A percentile compares a stretch with the other conserved stretches of the same genome.
Conservation (phyloP, 2,797 vertebrate genomes). For the Myotis vivesi region DNA sequence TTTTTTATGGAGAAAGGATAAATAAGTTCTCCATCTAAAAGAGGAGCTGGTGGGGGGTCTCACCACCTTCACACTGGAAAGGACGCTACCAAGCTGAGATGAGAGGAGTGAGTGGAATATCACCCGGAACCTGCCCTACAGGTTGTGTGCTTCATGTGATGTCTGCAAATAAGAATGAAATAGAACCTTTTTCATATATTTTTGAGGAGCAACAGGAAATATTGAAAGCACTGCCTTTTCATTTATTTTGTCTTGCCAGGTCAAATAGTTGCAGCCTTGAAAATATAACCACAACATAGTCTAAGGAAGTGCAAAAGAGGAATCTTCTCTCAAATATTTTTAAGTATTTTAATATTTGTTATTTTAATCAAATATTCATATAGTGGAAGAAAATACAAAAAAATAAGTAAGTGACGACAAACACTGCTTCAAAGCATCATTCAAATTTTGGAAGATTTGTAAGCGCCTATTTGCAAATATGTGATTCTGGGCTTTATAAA, state of each 20-base stretch:
- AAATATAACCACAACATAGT: not conserved
- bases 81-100: not conserved
- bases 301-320: not conserved
- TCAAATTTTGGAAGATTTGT: not conserved
- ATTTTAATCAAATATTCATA: not conserved
- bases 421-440: not conserved
- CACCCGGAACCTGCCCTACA: not conserved
- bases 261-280: not conserved
- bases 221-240: not conserved
- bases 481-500: not conserved
- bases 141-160: not conserved
- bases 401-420: not conserved
- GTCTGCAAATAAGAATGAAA: not conserved
- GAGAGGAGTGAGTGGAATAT: not conserved
- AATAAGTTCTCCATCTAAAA: not conserved
- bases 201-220: not conserved
- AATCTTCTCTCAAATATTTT: not conserved
- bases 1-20: not conserved
- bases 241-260: not conserved
- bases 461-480: conserved; percentile 34
- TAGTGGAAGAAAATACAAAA: not conserved
- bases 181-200: not conserved
- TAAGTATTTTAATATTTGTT: not conserved
- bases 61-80: not conserved
- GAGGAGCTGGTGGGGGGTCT: not conserved